A percentile compares a stretch with the other conserved stretches of the same genome.
Evolutionary conservation across 2,113 vertebrate genomes (phyloP).

Genomic region (Turnix velox): DNA sequence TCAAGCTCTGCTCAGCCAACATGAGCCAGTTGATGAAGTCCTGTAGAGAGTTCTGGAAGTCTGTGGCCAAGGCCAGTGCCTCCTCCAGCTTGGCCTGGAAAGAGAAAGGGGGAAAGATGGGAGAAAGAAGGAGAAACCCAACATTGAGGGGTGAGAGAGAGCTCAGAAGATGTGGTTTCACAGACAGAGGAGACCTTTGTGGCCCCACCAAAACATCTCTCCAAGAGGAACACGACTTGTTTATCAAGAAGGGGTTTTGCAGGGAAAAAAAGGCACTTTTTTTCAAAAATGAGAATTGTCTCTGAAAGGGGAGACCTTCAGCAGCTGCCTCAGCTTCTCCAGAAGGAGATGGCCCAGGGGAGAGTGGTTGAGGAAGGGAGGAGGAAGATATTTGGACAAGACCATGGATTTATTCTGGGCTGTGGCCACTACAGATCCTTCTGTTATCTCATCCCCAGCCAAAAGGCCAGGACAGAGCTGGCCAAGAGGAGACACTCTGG

Average conservation of each 20-base stretch:
- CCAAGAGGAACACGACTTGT: not conserved
- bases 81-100: conserved; percentile 92
- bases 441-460: conserved; percentile 9
- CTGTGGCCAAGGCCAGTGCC: conserved; percentile 86
- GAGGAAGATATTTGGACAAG: not conserved
- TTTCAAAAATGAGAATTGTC: not conserved
- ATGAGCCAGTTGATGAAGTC: conserved; percentile 99
- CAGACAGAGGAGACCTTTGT: conserved; percentile 53
- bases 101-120: not conserved
- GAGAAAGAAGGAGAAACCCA: not conserved
- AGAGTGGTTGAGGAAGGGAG: not conserved
- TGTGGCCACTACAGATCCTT: not conserved
- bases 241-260: conserved; percentile 21
- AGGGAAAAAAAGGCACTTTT: conserved; percentile 1
- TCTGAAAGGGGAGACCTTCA: conserved; percentile 13
- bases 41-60: conserved; percentile 96
- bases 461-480: not conserved
- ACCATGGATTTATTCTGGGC: conserved; percentile 4
- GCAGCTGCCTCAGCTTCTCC: conserved; percentile 29
- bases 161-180: not conserved
- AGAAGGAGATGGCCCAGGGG: not conserved
- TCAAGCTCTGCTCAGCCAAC: conserved; percentile 91
- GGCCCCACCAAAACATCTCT: not conserved
- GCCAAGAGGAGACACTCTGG: not conserved
- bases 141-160: not conserved